These are phyloP conservation scores for Mugil cephalus DNA, from an alignment of 2,113 vertebrate species.

Conservation along the genomic window DNA sequence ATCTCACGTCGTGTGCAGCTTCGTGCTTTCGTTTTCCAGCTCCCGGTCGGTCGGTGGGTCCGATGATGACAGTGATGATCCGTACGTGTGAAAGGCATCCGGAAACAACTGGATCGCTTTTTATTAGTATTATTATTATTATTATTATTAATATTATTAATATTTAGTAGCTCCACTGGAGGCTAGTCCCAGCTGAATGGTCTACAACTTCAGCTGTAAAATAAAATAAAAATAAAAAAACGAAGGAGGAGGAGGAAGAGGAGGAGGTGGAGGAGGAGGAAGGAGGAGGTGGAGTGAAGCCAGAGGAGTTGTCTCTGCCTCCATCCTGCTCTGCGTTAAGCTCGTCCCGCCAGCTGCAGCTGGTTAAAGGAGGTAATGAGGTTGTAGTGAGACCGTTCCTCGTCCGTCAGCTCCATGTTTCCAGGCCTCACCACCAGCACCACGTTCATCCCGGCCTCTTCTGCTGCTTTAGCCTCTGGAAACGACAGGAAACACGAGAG, in stretches of 20 bases:
- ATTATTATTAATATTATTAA: too few species aligned
- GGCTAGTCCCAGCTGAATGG: too few species aligned
- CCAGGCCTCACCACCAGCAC: slow-evolving; percentile 92
- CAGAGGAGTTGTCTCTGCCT: slow-evolving; percentile 4
- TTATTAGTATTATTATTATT: too few species aligned
- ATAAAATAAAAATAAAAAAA: slow-evolving; percentile 3
- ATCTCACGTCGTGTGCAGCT: slow-evolving; percentile 48
- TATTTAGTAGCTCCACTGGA: too few species aligned
- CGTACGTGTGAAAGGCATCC: neutral
- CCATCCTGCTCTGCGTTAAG: slow-evolving; percentile 66
- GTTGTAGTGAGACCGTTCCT: slow-evolving; percentile 89
- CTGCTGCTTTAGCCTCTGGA: slow-evolving; percentile 93
- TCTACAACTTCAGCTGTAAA: slow-evolving; percentile 1
- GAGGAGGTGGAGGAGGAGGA: neutral
- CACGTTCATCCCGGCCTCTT: slow-evolving; percentile 90
- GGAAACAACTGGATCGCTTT: neutral
- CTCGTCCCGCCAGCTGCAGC: slow-evolving; percentile 83
- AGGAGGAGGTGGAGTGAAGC: slow-evolving; percentile 7
- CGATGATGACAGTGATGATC: slow-evolving; percentile 4
- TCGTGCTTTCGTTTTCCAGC: slow-evolving; percentile 6
- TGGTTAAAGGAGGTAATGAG: slow-evolving; percentile 92
- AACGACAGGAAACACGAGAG: neutral
- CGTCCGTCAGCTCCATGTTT: slow-evolving; percentile 93
- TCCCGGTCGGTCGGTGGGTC: slow-evolving; percentile 12
- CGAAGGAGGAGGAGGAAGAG: neutral